phyloP scores from a whole-genome alignment of 2,888 invertebrate species.

The Tachina grossa region DNA sequence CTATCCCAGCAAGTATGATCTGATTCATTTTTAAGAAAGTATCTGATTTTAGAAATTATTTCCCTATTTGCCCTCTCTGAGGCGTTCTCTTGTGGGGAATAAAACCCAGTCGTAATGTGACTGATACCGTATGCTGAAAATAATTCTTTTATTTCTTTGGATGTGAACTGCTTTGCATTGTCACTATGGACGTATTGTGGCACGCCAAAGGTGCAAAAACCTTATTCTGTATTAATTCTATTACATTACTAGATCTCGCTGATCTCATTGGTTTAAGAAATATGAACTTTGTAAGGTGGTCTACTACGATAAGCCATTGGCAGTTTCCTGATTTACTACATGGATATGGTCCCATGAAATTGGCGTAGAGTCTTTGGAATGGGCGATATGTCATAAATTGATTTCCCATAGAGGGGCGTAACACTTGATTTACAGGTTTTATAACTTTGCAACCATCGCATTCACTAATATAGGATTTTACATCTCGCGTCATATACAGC shows the following conservation, averaged over 20 bases:
- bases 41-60: background rate
- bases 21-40: background rate
- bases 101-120: conserved; percentile 57
- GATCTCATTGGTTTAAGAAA: conserved; percentile 35
- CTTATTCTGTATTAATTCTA: conserved; percentile 39
- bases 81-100: conserved; percentile 47
- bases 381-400: conserved; percentile 11
- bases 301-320: conserved; percentile 12
- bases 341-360: conserved; percentile 34
- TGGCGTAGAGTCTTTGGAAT: conserved; percentile 4
- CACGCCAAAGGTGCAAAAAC: conserved; percentile 53
- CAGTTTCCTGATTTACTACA: conserved; percentile 4
- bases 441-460: conserved; percentile 33
- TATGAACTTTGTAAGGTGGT: conserved; percentile 34
- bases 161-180: conserved; percentile 60
- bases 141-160: conserved; percentile 48
- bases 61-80: conserved; percentile 1
- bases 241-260: conserved; percentile 19
- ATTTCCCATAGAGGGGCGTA: conserved; percentile 38
- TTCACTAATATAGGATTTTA: background rate
- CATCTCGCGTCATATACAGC: conserved; percentile 26
- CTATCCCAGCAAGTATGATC: background rate
- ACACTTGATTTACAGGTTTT: conserved; percentile 11
- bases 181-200: conserved; percentile 33
- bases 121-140: conserved; percentile 40